Percentiles rank a stretch among this genome's conserved stretches.
phyloP scores from a whole-genome alignment of 2,797 vertebrate genomes.

The Acanthornis magna region DNA sequence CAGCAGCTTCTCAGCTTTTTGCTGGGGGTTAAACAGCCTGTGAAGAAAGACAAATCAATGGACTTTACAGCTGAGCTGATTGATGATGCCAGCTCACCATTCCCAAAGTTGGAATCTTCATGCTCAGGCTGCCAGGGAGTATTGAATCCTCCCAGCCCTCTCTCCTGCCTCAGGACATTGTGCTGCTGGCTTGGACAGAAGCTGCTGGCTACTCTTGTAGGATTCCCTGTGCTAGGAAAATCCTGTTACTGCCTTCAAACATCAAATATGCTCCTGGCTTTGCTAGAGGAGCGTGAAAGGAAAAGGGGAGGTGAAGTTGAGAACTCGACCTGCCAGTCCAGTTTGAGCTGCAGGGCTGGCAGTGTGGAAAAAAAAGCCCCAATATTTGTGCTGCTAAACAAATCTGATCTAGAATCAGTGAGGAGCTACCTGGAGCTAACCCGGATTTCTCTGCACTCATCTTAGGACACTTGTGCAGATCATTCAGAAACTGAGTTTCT shows the following conservation, averaged over 20 bases:
- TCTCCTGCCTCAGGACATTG: background rate
- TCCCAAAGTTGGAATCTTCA: background rate
- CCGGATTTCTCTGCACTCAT: fast-evolving
- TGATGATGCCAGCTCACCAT: background rate
- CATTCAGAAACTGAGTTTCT: background rate
- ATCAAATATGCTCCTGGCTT: background rate
- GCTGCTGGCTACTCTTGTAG: background rate
- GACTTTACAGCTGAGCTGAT: background rate
- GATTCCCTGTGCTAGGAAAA: background rate
- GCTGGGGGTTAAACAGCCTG: background rate
- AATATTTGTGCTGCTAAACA: constrained; percentile 7
- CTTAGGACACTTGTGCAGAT: background rate
- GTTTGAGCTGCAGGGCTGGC: background rate
- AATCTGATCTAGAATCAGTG: background rate
- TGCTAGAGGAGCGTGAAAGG: background rate
- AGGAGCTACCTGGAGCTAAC: background rate
- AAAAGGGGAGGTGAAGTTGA: background rate
- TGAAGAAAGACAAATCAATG: background rate
- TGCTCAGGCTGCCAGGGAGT: background rate
- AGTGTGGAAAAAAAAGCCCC: background rate
- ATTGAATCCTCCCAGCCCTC: background rate
- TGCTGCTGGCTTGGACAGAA: background rate
- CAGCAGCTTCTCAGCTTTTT: background rate
- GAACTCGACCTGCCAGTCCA: background rate
- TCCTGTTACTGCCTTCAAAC: background rate